These are phyloP conservation scores for Glyptemys insculpta DNA, from an alignment of 2,797 vertebrate species.

Conservation along the genomic window DNA sequence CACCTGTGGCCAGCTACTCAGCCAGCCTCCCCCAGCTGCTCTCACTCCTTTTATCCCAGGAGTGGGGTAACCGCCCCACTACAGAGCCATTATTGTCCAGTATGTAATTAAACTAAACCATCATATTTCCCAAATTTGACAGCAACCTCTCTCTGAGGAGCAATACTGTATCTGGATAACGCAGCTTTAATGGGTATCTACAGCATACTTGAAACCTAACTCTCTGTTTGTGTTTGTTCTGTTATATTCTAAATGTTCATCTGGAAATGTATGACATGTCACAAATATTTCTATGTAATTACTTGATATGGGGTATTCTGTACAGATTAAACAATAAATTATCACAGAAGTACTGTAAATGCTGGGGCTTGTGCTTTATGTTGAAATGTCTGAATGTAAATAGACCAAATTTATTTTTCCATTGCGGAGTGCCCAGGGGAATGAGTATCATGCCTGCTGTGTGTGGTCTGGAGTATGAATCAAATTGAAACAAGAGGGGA, in stretches of 20 bases:
- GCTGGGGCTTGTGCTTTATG: not conserved
- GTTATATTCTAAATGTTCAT: not conserved
- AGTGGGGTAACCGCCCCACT: too few relatives aligned
- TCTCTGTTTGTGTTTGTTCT: not conserved
- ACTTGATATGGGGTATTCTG: not conserved
- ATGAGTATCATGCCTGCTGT: rapidly evolving
- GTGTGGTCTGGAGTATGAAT: rapidly evolving
- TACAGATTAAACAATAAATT: not conserved
- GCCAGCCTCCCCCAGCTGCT: too few relatives aligned
- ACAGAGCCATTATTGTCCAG: not conserved
- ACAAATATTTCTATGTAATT: not conserved
- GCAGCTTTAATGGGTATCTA: not conserved
- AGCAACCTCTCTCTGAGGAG: not conserved
- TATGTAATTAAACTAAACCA: not conserved
- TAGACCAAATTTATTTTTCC: not conserved
- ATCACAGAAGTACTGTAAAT: not conserved
- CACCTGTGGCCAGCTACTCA: too few relatives aligned
- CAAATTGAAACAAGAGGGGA: conserved; percentile 1
- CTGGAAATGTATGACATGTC: not conserved
- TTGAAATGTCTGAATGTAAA: not conserved
- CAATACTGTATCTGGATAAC: not conserved
- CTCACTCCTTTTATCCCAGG: too few relatives aligned
- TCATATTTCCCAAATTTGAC: not conserved
- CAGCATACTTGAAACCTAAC: not conserved
- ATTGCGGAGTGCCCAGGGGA: not conserved